A percentile compares a stretch with the other conserved stretches of the same genome.
phyloP scores from a whole-genome alignment of 2,113 vertebrate species.

The Eleginops maclovinus region DNA sequence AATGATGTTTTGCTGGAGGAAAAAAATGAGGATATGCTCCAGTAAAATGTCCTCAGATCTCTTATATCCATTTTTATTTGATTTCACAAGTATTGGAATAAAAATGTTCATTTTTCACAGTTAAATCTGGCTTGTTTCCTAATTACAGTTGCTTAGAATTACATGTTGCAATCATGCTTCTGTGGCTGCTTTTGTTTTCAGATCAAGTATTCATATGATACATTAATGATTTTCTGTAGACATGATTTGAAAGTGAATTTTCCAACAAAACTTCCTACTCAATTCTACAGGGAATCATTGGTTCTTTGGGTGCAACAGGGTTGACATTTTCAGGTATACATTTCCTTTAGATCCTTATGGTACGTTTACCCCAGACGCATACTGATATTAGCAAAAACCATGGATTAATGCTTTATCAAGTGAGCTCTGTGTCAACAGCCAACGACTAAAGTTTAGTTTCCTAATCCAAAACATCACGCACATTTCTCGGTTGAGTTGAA shows the following conservation, averaged over 20 bases:
- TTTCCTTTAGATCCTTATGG: no score
- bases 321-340: not conserved
- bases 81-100: not conserved
- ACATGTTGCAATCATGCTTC: not conserved
- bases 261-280: not conserved
- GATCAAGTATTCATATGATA: not conserved
- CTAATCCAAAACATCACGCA: no score
- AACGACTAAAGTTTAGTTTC: no score
- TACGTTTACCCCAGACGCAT: no score
- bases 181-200: not conserved
- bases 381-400: no score
- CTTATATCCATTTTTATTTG: not conserved
- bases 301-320: not conserved
- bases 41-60: not conserved
- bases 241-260: not conserved
- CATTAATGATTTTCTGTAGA: not conserved
- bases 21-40: not conserved
- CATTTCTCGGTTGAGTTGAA: no score
- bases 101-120: not conserved
- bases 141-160: not conserved
- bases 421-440: no score
- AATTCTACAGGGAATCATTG: not conserved
- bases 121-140: not conserved
- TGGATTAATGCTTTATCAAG: no score
- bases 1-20: not conserved